phyloP scores from a whole-genome alignment of 2,113 vertebrate genomes.

The Dasyurus viverrinus region DNA sequence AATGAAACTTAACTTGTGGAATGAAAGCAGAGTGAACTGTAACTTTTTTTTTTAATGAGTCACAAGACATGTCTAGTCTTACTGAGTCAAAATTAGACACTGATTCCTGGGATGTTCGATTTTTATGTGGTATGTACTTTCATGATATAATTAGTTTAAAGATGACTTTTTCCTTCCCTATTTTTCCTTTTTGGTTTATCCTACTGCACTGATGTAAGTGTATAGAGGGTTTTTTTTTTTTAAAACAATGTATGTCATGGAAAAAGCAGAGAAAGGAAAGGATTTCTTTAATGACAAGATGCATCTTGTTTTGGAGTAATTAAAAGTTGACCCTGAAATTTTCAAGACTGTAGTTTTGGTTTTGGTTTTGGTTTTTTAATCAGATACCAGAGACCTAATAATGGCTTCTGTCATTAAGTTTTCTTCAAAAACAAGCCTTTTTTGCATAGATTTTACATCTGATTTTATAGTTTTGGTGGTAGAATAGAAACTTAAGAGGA shows the following conservation, averaged over 20 bases:
- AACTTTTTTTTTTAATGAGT: slow-evolving; percentile 14
- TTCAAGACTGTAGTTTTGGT: background rate
- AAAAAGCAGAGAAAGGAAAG: background rate
- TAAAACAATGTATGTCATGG: background rate
- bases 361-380: background rate
- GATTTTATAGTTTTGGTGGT: background rate
- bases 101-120: background rate
- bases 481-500: background rate
- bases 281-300: slow-evolving; percentile 20
- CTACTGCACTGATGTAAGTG: slow-evolving; percentile 7
- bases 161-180: background rate
- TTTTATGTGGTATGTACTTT: background rate
- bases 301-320: slow-evolving; percentile 50
- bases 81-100: background rate
- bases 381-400: background rate
- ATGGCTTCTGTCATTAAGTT: background rate
- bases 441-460: background rate
- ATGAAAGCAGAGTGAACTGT: background rate
- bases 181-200: slow-evolving; percentile 7
- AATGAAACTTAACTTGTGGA: slow-evolving; percentile 23
- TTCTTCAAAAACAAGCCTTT: background rate
- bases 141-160: slow-evolving; percentile 35
- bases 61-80: slow-evolving; percentile 29
- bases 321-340: background rate
- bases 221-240: background rate